These are phyloP conservation scores for Dasyprocta punctata DNA, from an alignment of 2,113 vertebrate genomes.

Conservation along the genomic window DNA sequence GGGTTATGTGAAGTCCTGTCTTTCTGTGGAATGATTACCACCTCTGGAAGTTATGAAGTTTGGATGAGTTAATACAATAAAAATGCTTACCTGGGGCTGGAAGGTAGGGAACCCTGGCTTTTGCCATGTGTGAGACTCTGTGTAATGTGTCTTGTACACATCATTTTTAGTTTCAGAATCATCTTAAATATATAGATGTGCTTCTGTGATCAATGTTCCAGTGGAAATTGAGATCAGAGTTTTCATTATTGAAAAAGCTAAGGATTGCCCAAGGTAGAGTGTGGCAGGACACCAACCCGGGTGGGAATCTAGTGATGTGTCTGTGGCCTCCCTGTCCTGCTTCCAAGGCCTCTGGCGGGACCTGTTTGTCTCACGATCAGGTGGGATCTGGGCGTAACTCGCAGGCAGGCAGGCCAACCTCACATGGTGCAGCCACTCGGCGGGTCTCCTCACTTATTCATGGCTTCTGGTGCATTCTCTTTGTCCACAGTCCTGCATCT, in stretches of 20 bases:
- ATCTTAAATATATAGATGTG: neutral
- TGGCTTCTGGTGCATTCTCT: neutral
- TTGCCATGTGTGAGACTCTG: neutral
- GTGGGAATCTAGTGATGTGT: neutral
- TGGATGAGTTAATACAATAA: neutral
- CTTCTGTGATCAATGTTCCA: neutral
- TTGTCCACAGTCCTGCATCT: neutral
- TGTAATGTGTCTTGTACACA: neutral
- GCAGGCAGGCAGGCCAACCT: rapidly evolving
- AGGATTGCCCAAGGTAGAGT: neutral
- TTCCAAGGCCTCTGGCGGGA: neutral
- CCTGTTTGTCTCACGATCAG: rapidly evolving
- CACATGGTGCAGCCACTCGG: rapidly evolving
- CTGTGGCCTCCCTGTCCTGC: neutral
- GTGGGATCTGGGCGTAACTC: too few species aligned
- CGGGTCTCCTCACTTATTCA: too few species aligned
- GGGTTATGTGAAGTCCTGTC: neutral
- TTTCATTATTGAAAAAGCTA: neutral
- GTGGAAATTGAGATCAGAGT: neutral
- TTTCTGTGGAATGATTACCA: neutral
- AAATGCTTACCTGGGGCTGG: neutral
- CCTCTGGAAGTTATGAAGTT: neutral
- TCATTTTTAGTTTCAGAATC: neutral
- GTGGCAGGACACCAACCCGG: neutral
- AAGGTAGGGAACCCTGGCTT: neutral